Base-by-base conservation (phyloP, 1,140 invertebrate genomes). In the Leptinotarsa defecta region DNA sequence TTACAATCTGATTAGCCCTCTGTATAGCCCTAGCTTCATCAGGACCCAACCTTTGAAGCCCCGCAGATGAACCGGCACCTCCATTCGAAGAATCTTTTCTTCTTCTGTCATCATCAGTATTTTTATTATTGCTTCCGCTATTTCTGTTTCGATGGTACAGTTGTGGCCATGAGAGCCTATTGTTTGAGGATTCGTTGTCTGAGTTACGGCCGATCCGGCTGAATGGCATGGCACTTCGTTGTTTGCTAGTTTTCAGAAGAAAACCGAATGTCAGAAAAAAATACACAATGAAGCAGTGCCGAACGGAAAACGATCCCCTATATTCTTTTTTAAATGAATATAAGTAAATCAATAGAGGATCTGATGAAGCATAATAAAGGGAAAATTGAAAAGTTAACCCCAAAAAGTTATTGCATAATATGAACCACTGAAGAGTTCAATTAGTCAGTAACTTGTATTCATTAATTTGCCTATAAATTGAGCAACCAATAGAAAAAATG, bases 1-100 rank as follows among this genome's bases (percentile, higher is more conserved):
- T 93, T 85, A 94, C 92, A 86, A 94, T 94, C 85, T 93, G 92
- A 89, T 92, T 93, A 84, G 93, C 93, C 85, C 91, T 90, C 88
- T 93, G 92, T 89, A 94, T 91, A 81, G 93, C 92, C 84, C 91
- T 91, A 78, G 91, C 90, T 87, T 93, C 92, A 84, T 93, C 91
- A 79, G 90, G 89, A 84, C 90, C 89, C 83, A 89, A 84, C 79
- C 89, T 89, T 77, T 89, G 86, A 83, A 89, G 87, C 74, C 88
- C 87, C 78, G 87, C 86, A 4, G 79, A 79, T 78, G 74, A 81
- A 22, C 72, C 68, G 70, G 76, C 73, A 71, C 69, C 77, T 27
- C 68, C 73, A 73, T 68, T 77, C 34, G 71, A 27, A 17, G 81
- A 78, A 62, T 84, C 82, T 73, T 81, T 81, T 34, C 81, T 80